Evolutionary conservation across 2,113 vertebrate species (phyloP), one percentile per base, ranked within the genome.

Genomic region (Esox niger): DNA sequence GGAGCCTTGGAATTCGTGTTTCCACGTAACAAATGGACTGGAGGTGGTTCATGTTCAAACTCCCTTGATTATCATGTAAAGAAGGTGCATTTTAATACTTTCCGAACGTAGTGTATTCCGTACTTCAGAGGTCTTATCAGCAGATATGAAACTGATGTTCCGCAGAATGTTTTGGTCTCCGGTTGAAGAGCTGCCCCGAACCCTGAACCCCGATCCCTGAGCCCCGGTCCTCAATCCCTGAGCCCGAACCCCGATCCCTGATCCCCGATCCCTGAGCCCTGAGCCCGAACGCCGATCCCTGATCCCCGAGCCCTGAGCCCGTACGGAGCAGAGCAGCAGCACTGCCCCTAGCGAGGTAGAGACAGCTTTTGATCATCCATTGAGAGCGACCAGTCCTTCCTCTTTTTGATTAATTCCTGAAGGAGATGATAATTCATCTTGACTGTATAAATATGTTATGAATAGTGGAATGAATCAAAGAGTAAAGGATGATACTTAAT

Each of bases 381-480:
- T 63, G 80, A 78, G 78, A 78, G 64, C 71, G 77, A 86, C 81
- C 82, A 73, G 72, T 68, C 86, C 86, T 85, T 84, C 62, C 60
- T 77, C 84, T 76, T 89, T 85, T 85, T 91, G 89, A 92, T 91
- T 89, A 91, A 90, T 91, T 90, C 90, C 88, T 87, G 82, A 81
- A 91, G 90, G 88, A 90, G 90, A 91, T 91, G 84, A 92, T 90
- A 82, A 91, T 93, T 92, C 87, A 88, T 90, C 89, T 90, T 86
- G 88, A 89, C 91, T 88, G 85, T 88, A 90, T 92, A 89, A 93
- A 93, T 91, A 92, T 88, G 88, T 91, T 93, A 93, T 91, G 90
- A 92, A 91, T 87, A 75, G 81, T 76, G 79, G 83, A 87, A 92
- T 88, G 90, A 91, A 90, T 93, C 90, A 90, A 87, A 91, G 88